Conservation (phyloP, 2,797 vertebrate genomes). For the Microchirus variegatus region DNA sequence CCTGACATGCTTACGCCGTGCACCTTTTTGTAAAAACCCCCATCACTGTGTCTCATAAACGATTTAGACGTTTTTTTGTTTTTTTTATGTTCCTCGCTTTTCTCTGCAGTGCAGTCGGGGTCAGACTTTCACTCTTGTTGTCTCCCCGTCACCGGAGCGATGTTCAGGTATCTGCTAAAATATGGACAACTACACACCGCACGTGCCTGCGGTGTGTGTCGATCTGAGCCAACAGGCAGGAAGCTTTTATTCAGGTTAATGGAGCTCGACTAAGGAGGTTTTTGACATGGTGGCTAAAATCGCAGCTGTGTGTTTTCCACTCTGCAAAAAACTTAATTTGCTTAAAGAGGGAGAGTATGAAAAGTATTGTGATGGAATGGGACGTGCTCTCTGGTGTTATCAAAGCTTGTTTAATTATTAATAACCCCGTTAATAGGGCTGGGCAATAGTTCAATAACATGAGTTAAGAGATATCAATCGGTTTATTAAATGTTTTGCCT, state of each 20-base stretch:
- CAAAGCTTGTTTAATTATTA: not conserved
- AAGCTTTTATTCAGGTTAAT: not conserved
- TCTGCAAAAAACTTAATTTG: not conserved
- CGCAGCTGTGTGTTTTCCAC: not conserved
- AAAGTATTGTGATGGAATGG: too few species aligned
- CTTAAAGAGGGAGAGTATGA: slow-evolving; percentile 4
- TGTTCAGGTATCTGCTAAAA: slow-evolving; percentile 24
- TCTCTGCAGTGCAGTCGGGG: not conserved
- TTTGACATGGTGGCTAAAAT: not conserved
- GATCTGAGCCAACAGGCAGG: not conserved
- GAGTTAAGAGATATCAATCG: too few species aligned
- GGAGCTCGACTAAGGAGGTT: not conserved
- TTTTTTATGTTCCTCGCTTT: slow-evolving; percentile 33
- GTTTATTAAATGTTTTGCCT: too few species aligned
- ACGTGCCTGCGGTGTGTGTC: not conserved
- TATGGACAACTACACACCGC: too few species aligned
- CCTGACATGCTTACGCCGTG: slow-evolving; percentile 10
- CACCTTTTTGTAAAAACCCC: slow-evolving; percentile 13
- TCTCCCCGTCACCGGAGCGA: slow-evolving; percentile 4
- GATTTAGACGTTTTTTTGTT: slow-evolving; percentile 28
- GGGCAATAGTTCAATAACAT: too few species aligned
- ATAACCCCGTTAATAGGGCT: not conserved
- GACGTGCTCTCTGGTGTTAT: not conserved
- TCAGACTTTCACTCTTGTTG: not conserved
- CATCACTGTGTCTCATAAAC: slow-evolving; percentile 25